phyloP scores from a whole-genome alignment of 2,797 vertebrate species.

The Diceros bicornis region DNA sequence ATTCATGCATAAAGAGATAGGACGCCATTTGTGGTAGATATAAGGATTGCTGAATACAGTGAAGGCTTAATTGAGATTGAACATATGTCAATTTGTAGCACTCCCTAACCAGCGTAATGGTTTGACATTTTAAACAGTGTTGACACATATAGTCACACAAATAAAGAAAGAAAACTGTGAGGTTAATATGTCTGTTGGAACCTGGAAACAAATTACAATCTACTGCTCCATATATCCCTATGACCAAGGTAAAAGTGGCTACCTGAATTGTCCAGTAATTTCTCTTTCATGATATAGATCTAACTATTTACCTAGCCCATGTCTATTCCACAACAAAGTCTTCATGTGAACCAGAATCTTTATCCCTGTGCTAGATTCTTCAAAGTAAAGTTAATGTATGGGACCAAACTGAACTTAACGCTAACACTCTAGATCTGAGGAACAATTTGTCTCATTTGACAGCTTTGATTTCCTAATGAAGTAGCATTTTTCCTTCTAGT shows the following conservation, averaged over 20 bases:
- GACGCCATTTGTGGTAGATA: not conserved
- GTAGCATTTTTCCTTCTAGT: not conserved
- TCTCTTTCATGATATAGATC: not conserved
- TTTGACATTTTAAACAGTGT: not conserved
- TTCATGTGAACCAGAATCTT: not conserved
- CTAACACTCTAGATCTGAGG: not conserved
- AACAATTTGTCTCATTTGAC: not conserved
- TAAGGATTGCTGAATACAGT: not conserved
- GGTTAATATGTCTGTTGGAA: not conserved
- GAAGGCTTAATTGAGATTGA: not conserved
- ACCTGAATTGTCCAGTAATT: not conserved
- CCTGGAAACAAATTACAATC: not conserved
- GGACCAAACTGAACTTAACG: not conserved
- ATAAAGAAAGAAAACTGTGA: not conserved
- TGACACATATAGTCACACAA: not conserved
- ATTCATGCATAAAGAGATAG: not conserved
- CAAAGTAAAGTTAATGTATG: not conserved
- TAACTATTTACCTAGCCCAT: not conserved
- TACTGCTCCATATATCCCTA: not conserved
- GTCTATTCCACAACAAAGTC: not conserved
- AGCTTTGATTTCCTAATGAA: conserved; percentile 32
- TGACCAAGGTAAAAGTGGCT: not conserved
- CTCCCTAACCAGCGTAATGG: not conserved
- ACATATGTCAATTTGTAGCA: not conserved
- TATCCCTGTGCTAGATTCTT: not conserved